phyloP scores from a whole-genome alignment of 1,140 invertebrate species.

The Bombyx mori region DNA sequence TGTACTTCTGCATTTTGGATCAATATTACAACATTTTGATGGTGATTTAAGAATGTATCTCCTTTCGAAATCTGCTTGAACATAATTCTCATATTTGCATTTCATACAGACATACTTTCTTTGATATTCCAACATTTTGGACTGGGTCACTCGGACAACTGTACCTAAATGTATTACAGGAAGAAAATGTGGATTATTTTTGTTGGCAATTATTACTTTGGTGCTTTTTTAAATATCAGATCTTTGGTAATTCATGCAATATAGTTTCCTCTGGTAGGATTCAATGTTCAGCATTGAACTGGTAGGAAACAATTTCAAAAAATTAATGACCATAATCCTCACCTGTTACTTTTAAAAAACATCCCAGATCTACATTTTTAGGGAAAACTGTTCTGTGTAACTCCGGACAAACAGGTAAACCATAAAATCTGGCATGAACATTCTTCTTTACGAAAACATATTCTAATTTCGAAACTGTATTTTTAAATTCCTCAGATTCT shows the following conservation, averaged over 20 bases:
- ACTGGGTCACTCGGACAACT: slow-evolving; percentile 81
- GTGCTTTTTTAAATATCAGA: no score
- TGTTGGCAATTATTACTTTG: no score
- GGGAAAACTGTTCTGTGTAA: slow-evolving; percentile 75
- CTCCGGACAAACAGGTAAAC: slow-evolving; percentile 74
- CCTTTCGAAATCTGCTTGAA: slow-evolving; percentile 80
- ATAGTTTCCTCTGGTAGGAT: no score
- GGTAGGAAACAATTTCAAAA: no score
- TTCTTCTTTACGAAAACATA: slow-evolving; percentile 74
- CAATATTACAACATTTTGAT: slow-evolving; percentile 74
- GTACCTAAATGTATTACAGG: slow-evolving; percentile 74
- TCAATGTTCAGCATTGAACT: no score
- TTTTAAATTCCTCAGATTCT: slow-evolving; percentile 50
- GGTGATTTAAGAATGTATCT: slow-evolving; percentile 76
- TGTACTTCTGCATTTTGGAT: slow-evolving; percentile 69
- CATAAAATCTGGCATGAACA: slow-evolving; percentile 76
- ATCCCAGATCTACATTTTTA: slow-evolving; percentile 76
- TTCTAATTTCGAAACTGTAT: slow-evolving; percentile 26
- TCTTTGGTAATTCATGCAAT: no score
- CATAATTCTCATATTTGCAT: slow-evolving; percentile 78
- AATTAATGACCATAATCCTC: background rate
- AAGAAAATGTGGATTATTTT: slow-evolving; percentile 20
- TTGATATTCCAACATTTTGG: slow-evolving; percentile 84
- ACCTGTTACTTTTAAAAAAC: slow-evolving; percentile 77
- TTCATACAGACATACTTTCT: slow-evolving; percentile 83